Conservation (phyloP, 2,888 invertebrate species). For the Ophonus ardosiacus region DNA sequence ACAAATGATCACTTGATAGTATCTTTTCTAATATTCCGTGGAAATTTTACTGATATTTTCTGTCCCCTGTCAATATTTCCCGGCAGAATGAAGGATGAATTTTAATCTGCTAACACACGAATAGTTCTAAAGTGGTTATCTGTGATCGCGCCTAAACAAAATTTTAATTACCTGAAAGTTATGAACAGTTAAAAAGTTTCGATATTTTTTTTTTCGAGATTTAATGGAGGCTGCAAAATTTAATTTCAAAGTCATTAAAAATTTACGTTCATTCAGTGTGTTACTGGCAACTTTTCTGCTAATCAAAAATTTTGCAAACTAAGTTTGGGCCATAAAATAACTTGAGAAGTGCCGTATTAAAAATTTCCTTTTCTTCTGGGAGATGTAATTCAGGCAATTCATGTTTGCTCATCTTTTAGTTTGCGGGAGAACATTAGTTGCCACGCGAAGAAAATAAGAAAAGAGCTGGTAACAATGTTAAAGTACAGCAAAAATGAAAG, state of each 20-base stretch:
- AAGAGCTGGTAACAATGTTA: background rate
- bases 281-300: conserved; percentile 62
- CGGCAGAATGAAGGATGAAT: background rate
- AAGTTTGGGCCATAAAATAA: conserved; percentile 57
- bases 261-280: conserved; percentile 62
- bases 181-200: conserved; percentile 62
- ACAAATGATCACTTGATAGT: too few relatives aligned
- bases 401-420: conserved; percentile 46
- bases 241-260: conserved; percentile 62
- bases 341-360: conserved; percentile 60
- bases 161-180: conserved; percentile 61
- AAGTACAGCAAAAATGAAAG: too few relatives aligned
- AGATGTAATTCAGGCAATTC: conserved; percentile 40
- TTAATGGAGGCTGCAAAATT: conserved; percentile 62
- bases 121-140: conserved; percentile 56
- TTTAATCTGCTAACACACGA: conserved; percentile 5
- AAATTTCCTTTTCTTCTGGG: conserved; percentile 55
- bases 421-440: background rate
- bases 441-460: background rate
- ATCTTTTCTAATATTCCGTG: too few relatives aligned
- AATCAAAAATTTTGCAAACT: conserved; percentile 61
- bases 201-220: conserved; percentile 61
- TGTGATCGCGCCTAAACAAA: conserved; percentile 53
- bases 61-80: too few relatives aligned
- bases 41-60: too few relatives aligned